phyloP scores from a whole-genome alignment of 2,888 invertebrate species.

The Pemphredon lugubris region DNA sequence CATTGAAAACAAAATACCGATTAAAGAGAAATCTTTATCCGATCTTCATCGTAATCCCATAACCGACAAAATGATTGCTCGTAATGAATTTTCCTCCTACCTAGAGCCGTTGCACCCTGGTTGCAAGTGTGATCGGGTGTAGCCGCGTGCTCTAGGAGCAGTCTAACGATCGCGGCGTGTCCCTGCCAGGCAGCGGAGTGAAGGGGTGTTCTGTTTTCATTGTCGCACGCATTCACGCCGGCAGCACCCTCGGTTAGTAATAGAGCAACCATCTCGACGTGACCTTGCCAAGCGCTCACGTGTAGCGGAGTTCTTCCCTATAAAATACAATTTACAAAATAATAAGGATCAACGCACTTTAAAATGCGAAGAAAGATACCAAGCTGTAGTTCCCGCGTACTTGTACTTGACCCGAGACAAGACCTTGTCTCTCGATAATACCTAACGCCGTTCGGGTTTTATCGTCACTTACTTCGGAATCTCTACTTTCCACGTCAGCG shows the following conservation, averaged over 20 bases:
- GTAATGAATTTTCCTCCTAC: too few species aligned
- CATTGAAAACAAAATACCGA: too few species aligned
- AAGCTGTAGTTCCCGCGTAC: too few species aligned
- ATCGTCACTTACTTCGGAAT: conserved; percentile 86
- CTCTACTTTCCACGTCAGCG: conserved; percentile 92
- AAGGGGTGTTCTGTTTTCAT: conserved; percentile 93
- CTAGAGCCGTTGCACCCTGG: conserved; percentile 96
- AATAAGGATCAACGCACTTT: too few species aligned
- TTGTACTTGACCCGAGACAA: too few species aligned
- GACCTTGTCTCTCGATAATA: too few species aligned
- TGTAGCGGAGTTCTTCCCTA: conserved; percentile 94
- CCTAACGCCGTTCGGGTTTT: not conserved
- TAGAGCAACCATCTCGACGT: conserved; percentile 94
- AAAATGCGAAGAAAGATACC: not conserved
- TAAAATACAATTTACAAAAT: conserved; percentile 10
- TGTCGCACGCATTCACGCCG: conserved; percentile 93
- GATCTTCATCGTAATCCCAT: not conserved
- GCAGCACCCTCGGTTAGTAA: conserved; percentile 92
- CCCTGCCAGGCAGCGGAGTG: conserved; percentile 99
- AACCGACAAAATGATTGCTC: not conserved
- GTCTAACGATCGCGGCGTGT: conserved; percentile 90
- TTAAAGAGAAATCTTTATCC: too few species aligned
- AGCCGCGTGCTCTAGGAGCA: conserved; percentile 91
- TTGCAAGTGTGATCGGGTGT: conserved; percentile 94
- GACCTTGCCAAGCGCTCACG: conserved; percentile 97